Conservation (phyloP, 2,113 vertebrate genomes). For the Neolamprologus modestus region DNA sequence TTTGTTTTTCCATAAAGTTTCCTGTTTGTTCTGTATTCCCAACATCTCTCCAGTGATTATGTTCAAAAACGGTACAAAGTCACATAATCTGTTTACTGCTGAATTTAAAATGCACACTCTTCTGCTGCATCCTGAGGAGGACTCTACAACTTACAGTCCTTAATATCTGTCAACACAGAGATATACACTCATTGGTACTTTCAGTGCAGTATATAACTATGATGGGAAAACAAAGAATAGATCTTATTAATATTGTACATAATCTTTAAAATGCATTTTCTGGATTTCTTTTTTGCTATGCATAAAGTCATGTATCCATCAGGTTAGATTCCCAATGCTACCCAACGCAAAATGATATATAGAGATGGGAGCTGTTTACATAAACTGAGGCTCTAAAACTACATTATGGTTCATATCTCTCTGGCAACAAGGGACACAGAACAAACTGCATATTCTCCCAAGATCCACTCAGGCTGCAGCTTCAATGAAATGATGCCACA, state of each 20-base stretch:
- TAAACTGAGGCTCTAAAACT: background rate
- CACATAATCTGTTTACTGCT: background rate
- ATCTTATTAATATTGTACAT: background rate
- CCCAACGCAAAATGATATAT: background rate
- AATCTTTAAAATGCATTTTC: background rate
- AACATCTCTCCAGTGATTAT: fast-evolving
- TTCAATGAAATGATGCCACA: background rate
- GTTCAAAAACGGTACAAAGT: fast-evolving
- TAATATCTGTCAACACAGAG: fast-evolving
- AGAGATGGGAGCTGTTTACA: background rate
- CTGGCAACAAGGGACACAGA: background rate
- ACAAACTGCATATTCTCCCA: fast-evolving
- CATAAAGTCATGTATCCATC: background rate
- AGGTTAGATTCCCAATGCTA: background rate
- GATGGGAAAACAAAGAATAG: background rate
- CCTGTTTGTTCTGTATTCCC: background rate
- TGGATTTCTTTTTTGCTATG: background rate
- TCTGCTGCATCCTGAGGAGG: background rate
- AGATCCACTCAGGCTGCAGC: background rate
- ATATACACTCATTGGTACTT: fast-evolving
- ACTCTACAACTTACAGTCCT: background rate
- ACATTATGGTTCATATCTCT: background rate
- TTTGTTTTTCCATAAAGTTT: background rate
- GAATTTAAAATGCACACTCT: background rate
- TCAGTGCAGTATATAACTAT: background rate